Evolutionary conservation across 2,797 vertebrate species (phyloP), one percentile per base, ranked within the genome.

Genomic region (Rhinichthys osculus): DNA sequence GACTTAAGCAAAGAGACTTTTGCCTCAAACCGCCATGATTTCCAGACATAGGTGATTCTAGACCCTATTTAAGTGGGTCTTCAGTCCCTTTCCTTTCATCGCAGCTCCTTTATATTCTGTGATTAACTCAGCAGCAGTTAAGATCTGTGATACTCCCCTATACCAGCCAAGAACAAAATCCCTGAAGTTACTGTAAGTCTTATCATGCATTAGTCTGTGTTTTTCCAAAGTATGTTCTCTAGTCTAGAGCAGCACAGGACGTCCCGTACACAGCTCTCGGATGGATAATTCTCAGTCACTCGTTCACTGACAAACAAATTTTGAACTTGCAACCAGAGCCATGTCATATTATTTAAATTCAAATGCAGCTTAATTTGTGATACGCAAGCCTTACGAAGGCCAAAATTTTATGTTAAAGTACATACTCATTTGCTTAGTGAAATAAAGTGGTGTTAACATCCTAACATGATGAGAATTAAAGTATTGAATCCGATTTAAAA

Each of bases 401-500:
- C 73, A 54, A 7, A 33, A 14, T 13, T 23, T 23, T 38, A 64
- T 21, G 5, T 13, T 30, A 7, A 64, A 44, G 59, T 9, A 64
- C 14, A 33, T 33, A 17, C 3, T 66, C 14, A 66, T 78, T 42
- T 38, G 35, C 54, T 78, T 62, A 78, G 10, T 38, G 6, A n/a
- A 57, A 57, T 77, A n/a, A 57, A 38, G 52, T 23, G 23, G 52
- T 59, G 74, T 17, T n/a, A 78, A 64, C 23, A 64, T 79, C 64
- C 42, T 7, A 44, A 13, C 16, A 30, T 6, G 38, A 42, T 64
- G n/a, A 13, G 57, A 30, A 78, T 44, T 16, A 30, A 27, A 30
- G n/a, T 44, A 19, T 64, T 30, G n/a, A 44, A 27, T 78, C n/a
- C 21, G 16, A 44, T 64, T 11, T 78, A 0, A 42, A 42, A 62